Evolutionary conservation across 1,140 invertebrate species (phyloP).

Genomic region (Bombus vancouverensis): DNA sequence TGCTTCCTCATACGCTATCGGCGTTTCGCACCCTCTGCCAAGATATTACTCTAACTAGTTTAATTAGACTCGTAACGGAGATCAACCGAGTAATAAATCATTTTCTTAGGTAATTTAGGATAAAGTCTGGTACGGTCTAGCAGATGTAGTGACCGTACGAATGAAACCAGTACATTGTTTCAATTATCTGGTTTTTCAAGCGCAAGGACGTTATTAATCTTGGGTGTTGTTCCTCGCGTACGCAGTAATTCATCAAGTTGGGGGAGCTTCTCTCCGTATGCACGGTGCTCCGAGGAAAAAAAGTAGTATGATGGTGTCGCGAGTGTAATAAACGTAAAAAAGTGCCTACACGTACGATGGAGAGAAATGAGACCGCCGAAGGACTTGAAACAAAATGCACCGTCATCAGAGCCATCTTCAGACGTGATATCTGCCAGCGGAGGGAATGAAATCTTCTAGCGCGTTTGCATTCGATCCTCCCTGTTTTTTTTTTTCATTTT

Average conservation of each 20-base stretch:
- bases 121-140: neutral
- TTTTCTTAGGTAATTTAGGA: neutral
- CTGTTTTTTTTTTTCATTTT: too few relatives aligned
- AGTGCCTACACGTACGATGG: slow-evolving; percentile 4
- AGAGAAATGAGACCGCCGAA: neutral
- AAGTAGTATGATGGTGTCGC: neutral
- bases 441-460: neutral
- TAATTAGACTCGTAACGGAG: neutral
- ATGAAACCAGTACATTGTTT: neutral
- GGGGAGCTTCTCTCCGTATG: neutral
- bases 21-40: slow-evolving; percentile 9
- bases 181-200: neutral
- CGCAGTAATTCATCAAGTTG: neutral
- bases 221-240: neutral
- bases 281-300: neutral
- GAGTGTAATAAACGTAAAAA: slow-evolving; percentile 40
- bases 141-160: neutral
- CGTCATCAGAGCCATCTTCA: slow-evolving; percentile 3
- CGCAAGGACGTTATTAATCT: slow-evolving; percentile 3
- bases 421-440: neutral
- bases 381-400: slow-evolving; percentile 33
- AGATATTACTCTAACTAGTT: neutral
- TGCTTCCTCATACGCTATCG: neutral
- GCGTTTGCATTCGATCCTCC: neutral
- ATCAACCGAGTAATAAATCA: neutral